These are phyloP conservation scores for Gallirallus australis DNA, from an alignment of 2,797 vertebrate species.

Conservation along the genomic window DNA sequence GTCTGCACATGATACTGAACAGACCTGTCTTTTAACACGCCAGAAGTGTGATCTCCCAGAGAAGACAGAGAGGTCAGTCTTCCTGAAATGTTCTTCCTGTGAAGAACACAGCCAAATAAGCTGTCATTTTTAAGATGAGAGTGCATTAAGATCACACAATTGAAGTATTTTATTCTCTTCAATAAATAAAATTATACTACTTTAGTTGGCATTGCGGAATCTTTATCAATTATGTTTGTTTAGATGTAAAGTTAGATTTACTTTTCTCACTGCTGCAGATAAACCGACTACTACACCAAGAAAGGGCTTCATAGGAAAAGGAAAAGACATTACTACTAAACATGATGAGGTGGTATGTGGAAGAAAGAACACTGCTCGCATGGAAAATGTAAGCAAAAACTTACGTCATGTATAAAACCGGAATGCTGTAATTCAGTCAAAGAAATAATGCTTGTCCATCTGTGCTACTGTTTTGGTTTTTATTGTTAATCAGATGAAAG, in stretches of 20 bases:
- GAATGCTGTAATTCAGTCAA: background rate
- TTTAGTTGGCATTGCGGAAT: background rate
- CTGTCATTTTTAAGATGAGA: background rate
- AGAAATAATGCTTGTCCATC: background rate
- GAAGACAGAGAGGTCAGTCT: background rate
- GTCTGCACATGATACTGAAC: background rate
- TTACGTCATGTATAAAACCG: background rate
- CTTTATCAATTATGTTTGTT: background rate
- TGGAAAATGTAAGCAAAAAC: conserved; percentile 90
- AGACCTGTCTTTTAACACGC: background rate
- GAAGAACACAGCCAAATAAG: background rate
- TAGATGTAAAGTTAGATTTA: background rate
- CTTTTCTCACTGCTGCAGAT: conserved; percentile 76
- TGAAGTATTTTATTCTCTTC: background rate
- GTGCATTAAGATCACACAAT: background rate
- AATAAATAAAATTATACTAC: background rate
- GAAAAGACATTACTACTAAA: conserved; percentile 98
- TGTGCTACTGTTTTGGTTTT: background rate
- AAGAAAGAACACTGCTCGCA: conserved; percentile 95
- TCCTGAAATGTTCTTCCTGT: too few relatives aligned
- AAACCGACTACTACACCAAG: conserved; percentile 90
- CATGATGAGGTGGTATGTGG: conserved; percentile 94
- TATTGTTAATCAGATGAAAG: background rate
- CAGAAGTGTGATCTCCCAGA: background rate
- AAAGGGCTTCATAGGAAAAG: conserved; percentile 92